phyloP scores from a whole-genome alignment of 1,140 invertebrate species.

The Spodoptera frugiperda region DNA sequence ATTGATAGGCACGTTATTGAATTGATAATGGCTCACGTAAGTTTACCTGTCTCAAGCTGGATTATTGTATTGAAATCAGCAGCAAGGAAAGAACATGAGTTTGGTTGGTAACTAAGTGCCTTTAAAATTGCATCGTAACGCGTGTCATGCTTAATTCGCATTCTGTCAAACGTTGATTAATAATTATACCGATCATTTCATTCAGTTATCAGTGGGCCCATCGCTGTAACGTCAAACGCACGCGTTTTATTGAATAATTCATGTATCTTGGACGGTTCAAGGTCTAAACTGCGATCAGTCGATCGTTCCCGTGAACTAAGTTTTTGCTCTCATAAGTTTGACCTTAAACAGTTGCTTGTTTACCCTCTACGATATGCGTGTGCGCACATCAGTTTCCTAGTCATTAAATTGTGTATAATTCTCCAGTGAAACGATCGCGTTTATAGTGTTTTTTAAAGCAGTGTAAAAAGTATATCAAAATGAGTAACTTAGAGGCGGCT shows the following conservation, averaged over 20 bases:
- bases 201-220: conserved; percentile 10
- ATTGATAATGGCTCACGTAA: conserved; percentile 43
- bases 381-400: conserved; percentile 10
- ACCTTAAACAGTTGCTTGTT: conserved; percentile 23
- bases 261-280: conserved; percentile 11
- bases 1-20: conserved; percentile 31
- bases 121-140: neutral
- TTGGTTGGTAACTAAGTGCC: conserved; percentile 47
- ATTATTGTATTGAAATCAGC: conserved; percentile 12
- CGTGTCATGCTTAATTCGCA: neutral
- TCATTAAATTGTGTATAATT: neutral
- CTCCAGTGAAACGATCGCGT: neutral
- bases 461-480: conserved; percentile 43
- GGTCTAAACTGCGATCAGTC: conserved; percentile 8
- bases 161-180: neutral
- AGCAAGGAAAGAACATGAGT: conserved; percentile 51
- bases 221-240: neutral
- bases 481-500: conserved; percentile 68
- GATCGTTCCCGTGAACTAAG: neutral
- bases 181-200: conserved; percentile 20
- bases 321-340: conserved; percentile 9
- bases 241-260: neutral
- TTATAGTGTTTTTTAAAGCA: conserved; percentile 12
- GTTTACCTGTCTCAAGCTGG: neutral
- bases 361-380: conserved; percentile 34